Percentiles rank a stretch among this genome's conserved stretches.
phyloP scores from a whole-genome alignment of 2,113 vertebrate genomes.

The Hyperoodon ampullatus region DNA sequence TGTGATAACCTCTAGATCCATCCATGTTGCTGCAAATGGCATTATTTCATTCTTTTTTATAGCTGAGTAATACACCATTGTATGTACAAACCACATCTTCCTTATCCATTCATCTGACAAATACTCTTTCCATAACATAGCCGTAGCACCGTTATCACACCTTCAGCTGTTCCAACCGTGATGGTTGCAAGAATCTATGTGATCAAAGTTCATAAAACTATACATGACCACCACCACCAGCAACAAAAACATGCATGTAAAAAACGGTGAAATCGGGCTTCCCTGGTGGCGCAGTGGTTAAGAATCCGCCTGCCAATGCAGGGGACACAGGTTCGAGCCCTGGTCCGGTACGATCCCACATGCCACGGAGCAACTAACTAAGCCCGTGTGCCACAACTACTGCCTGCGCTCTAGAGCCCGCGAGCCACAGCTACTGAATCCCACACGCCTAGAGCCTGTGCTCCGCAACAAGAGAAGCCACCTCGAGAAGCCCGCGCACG shows the following conservation, averaged over 20 bases:
- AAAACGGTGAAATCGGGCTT: neutral
- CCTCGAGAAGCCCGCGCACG: too few relatives aligned
- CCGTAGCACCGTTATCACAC: neutral
- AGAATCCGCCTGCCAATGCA: too few relatives aligned
- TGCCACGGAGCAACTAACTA: too few relatives aligned
- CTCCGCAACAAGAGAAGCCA: too few relatives aligned
- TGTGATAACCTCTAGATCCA: neutral
- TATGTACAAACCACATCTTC: neutral
- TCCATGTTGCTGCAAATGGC: neutral
- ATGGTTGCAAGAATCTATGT: neutral
- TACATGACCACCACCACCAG: neutral
- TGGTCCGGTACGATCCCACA: too few relatives aligned
- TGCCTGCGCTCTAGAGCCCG: too few relatives aligned
- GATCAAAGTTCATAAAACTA: neutral
- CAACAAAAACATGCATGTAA: neutral
- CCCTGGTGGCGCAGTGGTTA: too few relatives aligned
- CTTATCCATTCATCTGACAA: neutral
- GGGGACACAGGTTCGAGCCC: too few relatives aligned
- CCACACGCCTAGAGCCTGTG: too few relatives aligned
- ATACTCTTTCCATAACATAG: neutral
- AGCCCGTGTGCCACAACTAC: too few relatives aligned
- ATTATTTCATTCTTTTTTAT: neutral
- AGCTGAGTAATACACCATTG: neutral
- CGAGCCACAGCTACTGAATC: too few relatives aligned
- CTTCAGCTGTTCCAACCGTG: neutral